Evolutionary conservation across 1,140 invertebrate genomes (phyloP).

Genomic region (Panagrolaimus sp.): DNA sequence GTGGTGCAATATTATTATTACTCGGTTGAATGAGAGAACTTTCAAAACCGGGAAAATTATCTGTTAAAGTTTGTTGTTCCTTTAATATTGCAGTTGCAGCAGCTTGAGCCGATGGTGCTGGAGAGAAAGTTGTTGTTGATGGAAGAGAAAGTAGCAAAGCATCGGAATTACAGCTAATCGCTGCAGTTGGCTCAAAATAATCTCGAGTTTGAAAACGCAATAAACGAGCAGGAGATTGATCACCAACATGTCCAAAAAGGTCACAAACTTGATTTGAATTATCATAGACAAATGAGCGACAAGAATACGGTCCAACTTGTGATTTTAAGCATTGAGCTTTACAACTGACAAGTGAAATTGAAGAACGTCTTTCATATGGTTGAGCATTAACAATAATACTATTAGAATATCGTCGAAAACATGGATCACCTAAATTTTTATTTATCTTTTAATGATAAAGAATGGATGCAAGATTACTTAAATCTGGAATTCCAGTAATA

Average conservation of each 20-base stretch:
- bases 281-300: slow-evolving; percentile 57
- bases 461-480: slow-evolving; percentile 36
- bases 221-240: slow-evolving; percentile 52
- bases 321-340: slow-evolving; percentile 53
- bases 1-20: background rate
- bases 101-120: slow-evolving; percentile 10
- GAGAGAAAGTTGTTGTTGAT: slow-evolving; percentile 5
- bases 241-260: slow-evolving; percentile 54
- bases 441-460: slow-evolving; percentile 14
- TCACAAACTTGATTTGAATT: slow-evolving; percentile 58
- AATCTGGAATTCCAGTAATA: slow-evolving; percentile 45
- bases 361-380: slow-evolving; percentile 54
- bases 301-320: slow-evolving; percentile 52
- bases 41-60: background rate
- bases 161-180: slow-evolving; percentile 37
- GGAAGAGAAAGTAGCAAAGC: background rate
- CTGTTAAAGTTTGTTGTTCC: background rate
- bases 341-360: slow-evolving; percentile 50
- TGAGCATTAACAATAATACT: slow-evolving; percentile 56
- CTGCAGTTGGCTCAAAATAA: slow-evolving; percentile 56
- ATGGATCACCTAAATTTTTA: slow-evolving; percentile 53
- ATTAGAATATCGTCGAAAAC: slow-evolving; percentile 54
- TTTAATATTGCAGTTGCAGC: background rate
- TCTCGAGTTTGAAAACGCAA: slow-evolving; percentile 57
- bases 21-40: background rate